These are phyloP conservation scores for Cosmorhoe ocellata DNA, from an alignment of 2,888 invertebrate genomes.

Conservation along the genomic window DNA sequence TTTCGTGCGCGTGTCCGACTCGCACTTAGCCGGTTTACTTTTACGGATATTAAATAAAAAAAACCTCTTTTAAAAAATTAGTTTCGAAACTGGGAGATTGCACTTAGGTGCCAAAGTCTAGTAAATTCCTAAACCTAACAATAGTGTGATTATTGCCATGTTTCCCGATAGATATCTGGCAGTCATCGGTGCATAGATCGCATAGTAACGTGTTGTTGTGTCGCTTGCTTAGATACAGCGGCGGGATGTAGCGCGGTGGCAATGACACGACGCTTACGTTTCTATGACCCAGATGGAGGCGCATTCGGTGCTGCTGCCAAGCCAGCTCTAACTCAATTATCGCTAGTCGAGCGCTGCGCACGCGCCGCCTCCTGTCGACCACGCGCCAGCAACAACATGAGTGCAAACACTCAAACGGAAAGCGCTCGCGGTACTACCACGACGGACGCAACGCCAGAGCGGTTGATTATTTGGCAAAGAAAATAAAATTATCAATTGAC, in stretches of 20 bases:
- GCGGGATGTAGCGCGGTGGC: slow-evolving; percentile 29
- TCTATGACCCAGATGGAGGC: slow-evolving; percentile 47
- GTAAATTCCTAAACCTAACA: no score
- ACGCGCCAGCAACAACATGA: not conserved
- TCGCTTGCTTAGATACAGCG: slow-evolving; percentile 8
- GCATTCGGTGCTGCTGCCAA: slow-evolving; percentile 37
- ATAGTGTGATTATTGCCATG: not conserved
- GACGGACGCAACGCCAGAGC: not conserved
- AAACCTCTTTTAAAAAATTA: no score
- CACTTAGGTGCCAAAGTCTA: no score
- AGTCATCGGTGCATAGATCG: not conserved
- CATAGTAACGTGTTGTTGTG: slow-evolving; percentile 6
- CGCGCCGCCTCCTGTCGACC: slow-evolving; percentile 8
- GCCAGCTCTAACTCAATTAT: slow-evolving; percentile 53
- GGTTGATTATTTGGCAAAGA: not conserved
- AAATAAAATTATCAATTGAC: not conserved
- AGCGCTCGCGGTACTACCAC: not conserved
- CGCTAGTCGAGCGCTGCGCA: slow-evolving; percentile 40
- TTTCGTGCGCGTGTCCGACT: no score
- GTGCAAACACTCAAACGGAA: not conserved
- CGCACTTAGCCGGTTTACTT: no score
- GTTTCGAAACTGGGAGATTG: no score
- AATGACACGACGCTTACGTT: slow-evolving; percentile 38
- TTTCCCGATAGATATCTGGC: slow-evolving; percentile 2
- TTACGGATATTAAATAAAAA: no score